These are phyloP conservation scores for Caranx ignobilis DNA, from an alignment of 2,113 vertebrate species.

Conservation along the genomic window DNA sequence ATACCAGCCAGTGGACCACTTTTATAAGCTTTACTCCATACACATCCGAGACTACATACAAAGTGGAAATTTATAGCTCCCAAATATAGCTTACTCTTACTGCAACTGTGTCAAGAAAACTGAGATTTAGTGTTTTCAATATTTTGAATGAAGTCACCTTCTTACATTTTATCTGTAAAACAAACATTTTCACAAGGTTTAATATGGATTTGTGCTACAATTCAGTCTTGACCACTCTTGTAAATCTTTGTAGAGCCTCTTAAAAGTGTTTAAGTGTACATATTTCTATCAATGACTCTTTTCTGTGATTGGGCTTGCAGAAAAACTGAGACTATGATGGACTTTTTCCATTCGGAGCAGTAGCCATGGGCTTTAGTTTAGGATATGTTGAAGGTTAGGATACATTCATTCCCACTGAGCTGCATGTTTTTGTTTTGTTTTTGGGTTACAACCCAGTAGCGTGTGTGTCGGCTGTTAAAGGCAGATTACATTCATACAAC, in stretches of 20 bases:
- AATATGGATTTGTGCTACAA: conserved; percentile 9
- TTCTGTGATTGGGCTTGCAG: conserved; percentile 60
- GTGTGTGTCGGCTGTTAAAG: conserved; percentile 27
- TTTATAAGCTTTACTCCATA: conserved; percentile 76
- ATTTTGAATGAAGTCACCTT: conserved; percentile 58
- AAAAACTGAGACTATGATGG: conserved; percentile 24
- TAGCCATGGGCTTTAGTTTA: conserved; percentile 67
- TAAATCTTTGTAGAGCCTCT: conserved; percentile 39
- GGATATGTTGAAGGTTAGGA: conserved; percentile 69
- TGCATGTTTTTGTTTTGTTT: conserved; percentile 54
- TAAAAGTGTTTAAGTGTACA: conserved; percentile 28
- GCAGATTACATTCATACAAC: conserved; percentile 5
- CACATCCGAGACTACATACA: conserved; percentile 67
- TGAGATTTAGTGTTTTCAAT: conserved; percentile 35
- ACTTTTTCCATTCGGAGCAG: conserved; percentile 41
- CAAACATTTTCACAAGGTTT: conserved; percentile 46
- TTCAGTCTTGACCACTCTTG: conserved; percentile 16
- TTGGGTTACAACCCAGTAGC: conserved; percentile 18
- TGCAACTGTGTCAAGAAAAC: conserved; percentile 41
- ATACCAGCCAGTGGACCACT: conserved; percentile 79
- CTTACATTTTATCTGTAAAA: conserved; percentile 28
- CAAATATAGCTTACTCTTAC: conserved; percentile 60
- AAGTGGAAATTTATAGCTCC: conserved; percentile 75
- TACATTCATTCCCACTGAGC: conserved; percentile 36
- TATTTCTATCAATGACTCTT: conserved; percentile 66